phyloP scores from a whole-genome alignment of 2,797 vertebrate species.

The Dipus sagitta region DNA sequence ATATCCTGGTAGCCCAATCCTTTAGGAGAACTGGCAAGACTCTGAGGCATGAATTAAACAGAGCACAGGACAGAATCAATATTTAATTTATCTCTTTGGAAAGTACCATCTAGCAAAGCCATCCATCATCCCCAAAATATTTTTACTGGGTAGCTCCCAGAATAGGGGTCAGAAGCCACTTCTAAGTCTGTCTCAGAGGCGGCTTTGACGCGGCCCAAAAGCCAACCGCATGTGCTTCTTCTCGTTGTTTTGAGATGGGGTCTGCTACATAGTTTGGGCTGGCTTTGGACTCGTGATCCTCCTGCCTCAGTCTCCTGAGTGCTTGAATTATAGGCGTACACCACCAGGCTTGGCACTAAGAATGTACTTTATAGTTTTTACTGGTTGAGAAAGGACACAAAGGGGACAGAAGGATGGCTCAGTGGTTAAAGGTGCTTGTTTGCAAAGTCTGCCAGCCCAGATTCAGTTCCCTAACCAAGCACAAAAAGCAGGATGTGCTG shows the following conservation, averaged over 20 bases:
- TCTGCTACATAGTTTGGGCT: neutral
- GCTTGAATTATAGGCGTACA: neutral
- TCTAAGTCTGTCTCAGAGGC: neutral
- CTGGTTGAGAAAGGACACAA: neutral
- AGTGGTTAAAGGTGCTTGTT: too few relatives aligned
- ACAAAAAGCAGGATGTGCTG: too few relatives aligned
- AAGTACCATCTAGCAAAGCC: conserved; percentile 18
- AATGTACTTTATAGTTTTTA: neutral
- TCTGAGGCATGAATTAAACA: conserved; percentile 40
- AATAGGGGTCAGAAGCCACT: neutral
- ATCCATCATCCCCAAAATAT: neutral
- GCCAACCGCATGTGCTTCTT: neutral
- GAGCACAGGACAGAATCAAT: conserved; percentile 14
- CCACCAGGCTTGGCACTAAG: neutral
- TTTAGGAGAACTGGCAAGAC: neutral
- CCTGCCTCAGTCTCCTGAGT: neutral
- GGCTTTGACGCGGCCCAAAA: neutral
- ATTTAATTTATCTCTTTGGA: neutral
- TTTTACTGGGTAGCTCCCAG: neutral
- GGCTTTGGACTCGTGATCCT: neutral
- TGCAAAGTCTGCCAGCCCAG: too few relatives aligned
- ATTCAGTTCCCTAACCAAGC: too few relatives aligned
- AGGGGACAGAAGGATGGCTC: neutral
- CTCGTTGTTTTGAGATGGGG: neutral
- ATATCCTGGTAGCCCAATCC: conserved; percentile 5